Evolutionary conservation across 2,113 vertebrate species (phyloP).

Genomic region (Tauraco erythrolophus): DNA sequence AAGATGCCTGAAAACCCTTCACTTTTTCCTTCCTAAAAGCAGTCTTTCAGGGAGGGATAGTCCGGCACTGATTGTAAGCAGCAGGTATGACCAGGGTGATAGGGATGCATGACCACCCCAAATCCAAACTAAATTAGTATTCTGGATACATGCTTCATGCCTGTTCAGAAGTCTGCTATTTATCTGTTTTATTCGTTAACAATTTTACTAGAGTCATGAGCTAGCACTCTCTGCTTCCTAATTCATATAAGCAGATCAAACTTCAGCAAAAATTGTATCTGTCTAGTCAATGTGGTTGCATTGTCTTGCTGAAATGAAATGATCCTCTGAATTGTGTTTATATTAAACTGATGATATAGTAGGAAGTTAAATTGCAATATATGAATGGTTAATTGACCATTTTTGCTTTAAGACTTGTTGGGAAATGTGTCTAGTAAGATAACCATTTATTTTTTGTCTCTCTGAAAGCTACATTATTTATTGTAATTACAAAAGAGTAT

Average conservation of each 20-base stretch:
- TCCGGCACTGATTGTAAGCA: neutral
- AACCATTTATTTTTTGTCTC: neutral
- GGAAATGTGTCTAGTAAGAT: neutral
- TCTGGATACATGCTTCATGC: neutral
- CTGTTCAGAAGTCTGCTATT: neutral
- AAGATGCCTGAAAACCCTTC: neutral
- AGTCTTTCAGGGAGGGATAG: neutral
- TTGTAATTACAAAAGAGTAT: neutral
- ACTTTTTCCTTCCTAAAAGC: neutral
- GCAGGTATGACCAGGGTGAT: neutral
- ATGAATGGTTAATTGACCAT: neutral
- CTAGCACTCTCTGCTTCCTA: neutral
- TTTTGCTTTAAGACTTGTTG: neutral
- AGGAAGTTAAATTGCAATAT: neutral
- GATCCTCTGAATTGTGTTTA: neutral
- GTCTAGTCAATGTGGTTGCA: neutral
- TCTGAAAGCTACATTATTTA: neutral
- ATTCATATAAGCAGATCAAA: neutral
- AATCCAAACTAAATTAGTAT: neutral
- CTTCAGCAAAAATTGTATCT: neutral
- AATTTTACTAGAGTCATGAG: neutral
- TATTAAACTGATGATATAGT: neutral
- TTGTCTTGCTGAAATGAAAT: neutral
- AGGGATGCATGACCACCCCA: neutral
- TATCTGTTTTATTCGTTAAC: neutral